These are phyloP conservation scores for Amphiprion ocellaris DNA, from an alignment of 2,113 vertebrate species.

Conservation along the genomic window DNA sequence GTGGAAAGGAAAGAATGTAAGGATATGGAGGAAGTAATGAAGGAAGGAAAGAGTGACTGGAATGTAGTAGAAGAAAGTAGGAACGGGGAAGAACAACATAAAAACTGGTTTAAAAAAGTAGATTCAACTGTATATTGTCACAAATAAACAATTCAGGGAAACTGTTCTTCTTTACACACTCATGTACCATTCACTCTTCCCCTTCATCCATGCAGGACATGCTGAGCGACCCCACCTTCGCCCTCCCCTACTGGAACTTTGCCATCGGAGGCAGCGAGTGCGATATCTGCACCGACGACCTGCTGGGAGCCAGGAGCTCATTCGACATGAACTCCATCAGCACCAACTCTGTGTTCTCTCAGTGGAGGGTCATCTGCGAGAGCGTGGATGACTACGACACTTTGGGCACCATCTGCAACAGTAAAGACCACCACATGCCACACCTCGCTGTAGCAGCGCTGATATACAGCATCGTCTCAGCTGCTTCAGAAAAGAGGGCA, in stretches of 20 bases:
- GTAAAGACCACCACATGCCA: slow-evolving; percentile 81
- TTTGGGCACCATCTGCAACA: slow-evolving; percentile 95
- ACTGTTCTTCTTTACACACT: background rate
- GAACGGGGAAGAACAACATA: too few relatives aligned
- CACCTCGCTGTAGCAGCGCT: background rate
- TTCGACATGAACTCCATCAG: slow-evolving; percentile 90
- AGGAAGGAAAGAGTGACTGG: background rate
- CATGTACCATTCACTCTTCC: background rate
- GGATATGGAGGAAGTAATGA: background rate
- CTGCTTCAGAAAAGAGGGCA: slow-evolving; percentile 75
- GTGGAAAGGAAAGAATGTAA: background rate
- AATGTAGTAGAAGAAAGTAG: background rate
- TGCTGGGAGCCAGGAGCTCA: slow-evolving; percentile 93
- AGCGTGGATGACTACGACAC: slow-evolving; percentile 93
- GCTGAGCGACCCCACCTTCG: slow-evolving; percentile 90
- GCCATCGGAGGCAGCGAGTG: slow-evolving; percentile 92
- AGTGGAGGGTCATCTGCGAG: slow-evolving; percentile 94
- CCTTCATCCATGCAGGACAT: slow-evolving; percentile 84
- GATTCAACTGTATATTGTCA: too few relatives aligned
- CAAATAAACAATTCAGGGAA: background rate
- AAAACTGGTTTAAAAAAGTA: too few relatives aligned
- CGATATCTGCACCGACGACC: slow-evolving; percentile 94
- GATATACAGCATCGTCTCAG: slow-evolving; percentile 54
- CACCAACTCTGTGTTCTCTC: slow-evolving; percentile 93
- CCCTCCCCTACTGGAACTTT: slow-evolving; percentile 98